Conservation (phyloP, 2,888 invertebrate genomes). For the Oegoconia quadripuncta region DNA sequence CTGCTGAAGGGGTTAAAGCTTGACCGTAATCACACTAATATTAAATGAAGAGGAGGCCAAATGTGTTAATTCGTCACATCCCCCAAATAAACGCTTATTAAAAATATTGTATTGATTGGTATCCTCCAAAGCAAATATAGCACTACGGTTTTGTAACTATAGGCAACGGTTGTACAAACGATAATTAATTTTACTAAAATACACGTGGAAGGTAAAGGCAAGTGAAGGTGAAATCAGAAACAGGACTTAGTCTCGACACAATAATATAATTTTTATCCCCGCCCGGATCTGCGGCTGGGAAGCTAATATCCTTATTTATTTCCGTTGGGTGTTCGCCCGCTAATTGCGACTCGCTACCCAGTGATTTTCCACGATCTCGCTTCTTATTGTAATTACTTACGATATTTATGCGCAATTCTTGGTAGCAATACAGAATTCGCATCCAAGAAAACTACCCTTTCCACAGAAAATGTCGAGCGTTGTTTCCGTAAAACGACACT, state of each 20-base stretch:
- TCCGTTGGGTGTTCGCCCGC: slow-evolving; percentile 71
- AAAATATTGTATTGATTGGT: too few species aligned
- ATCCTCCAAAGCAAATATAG: too few species aligned
- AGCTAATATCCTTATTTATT: slow-evolving; percentile 73
- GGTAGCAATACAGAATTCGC: slow-evolving; percentile 26
- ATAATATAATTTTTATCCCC: slow-evolving; percentile 60
- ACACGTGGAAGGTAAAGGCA: too few species aligned
- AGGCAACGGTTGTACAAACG: too few species aligned
- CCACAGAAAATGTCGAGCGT: too few species aligned
- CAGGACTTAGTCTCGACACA: slow-evolving; percentile 31
- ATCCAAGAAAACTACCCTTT: slow-evolving; percentile 23
- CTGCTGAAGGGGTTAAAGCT: too few species aligned
- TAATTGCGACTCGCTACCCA: slow-evolving; percentile 68
- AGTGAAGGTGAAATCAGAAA: slow-evolving; percentile 1
- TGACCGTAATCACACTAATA: too few species aligned
- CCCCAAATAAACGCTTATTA: too few species aligned
- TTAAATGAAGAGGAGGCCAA: too few species aligned
- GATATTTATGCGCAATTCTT: slow-evolving; percentile 48
- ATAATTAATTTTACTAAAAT: neutral
- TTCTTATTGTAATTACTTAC: slow-evolving; percentile 57
- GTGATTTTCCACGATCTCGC: slow-evolving; percentile 70
- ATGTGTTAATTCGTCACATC: too few species aligned
- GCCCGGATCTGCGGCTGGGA: slow-evolving; percentile 42
- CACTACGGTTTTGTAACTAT: too few species aligned
- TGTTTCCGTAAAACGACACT: too few species aligned